Evolutionary conservation across 2,113 vertebrate genomes (phyloP).

Genomic region (Aegotheles bennettii): DNA sequence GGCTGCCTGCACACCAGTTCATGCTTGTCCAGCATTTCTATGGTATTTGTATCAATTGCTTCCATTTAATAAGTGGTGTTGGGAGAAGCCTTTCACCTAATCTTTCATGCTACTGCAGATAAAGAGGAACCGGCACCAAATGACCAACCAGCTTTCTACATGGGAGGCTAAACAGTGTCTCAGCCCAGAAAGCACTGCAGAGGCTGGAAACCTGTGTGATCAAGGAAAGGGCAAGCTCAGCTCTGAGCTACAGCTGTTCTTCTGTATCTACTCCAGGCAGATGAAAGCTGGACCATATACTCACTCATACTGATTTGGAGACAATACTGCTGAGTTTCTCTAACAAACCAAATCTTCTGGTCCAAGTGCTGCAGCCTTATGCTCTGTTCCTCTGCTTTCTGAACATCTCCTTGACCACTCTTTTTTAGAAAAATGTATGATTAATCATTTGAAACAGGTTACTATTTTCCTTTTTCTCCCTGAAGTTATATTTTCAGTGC

Average conservation of each 20-base stretch:
- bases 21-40: not conserved
- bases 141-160: not conserved
- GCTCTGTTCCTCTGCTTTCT: not conserved
- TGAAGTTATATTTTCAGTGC: not conserved
- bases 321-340: not conserved
- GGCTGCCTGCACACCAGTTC: accelerated
- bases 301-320: accelerated
- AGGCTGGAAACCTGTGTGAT: not conserved
- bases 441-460: not conserved
- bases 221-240: not conserved
- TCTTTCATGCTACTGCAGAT: not conserved
- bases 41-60: accelerated
- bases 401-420: not conserved
- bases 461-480: not conserved
- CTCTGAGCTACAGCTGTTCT: not conserved
- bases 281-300: accelerated
- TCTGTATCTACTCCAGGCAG: not conserved
- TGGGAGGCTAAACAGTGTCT: accelerated
- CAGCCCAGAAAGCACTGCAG: not conserved
- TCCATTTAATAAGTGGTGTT: not conserved
- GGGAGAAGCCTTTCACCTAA: not conserved
- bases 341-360: not conserved
- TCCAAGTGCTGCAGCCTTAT: not conserved
- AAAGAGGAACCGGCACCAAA: not conserved
- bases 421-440: not conserved